These are phyloP conservation scores for Phrixothrix hirtus DNA, from an alignment of 2,888 invertebrate genomes.

Conservation along the genomic window DNA sequence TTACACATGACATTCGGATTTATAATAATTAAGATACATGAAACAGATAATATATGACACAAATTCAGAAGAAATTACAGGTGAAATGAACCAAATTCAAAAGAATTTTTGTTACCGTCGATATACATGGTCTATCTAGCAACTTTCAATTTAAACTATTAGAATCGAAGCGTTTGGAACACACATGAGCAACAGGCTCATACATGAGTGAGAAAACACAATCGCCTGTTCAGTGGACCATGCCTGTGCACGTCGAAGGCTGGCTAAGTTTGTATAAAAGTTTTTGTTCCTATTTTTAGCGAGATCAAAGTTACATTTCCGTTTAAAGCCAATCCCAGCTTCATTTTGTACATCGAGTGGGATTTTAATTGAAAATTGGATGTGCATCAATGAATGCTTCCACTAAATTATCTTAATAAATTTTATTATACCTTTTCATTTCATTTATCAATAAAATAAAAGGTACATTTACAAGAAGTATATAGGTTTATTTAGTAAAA, in stretches of 20 bases:
- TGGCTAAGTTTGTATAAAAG: slow-evolving; percentile 49
- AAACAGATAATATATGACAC: no score
- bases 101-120: background rate
- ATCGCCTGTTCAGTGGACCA: slow-evolving; percentile 51
- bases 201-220: slow-evolving; percentile 55
- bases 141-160: slow-evolving; percentile 29
- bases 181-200: slow-evolving; percentile 38
- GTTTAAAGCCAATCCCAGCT: slow-evolving; percentile 49
- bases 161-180: slow-evolving; percentile 27
- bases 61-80: no score
- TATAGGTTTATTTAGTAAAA: no score
- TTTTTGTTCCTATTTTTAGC: slow-evolving; percentile 43
- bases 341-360: slow-evolving; percentile 37
- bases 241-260: slow-evolving; percentile 48
- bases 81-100: background rate
- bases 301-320: slow-evolving; percentile 50
- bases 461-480: background rate
- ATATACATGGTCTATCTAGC: slow-evolving; percentile 8
- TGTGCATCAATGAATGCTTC: slow-evolving; percentile 43
- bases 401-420: slow-evolving; percentile 30
- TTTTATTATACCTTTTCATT: slow-evolving; percentile 33
- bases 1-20: no score
- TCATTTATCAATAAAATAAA: slow-evolving; percentile 19
- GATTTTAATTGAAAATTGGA: slow-evolving; percentile 43
- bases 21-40: no score